Base-by-base conservation (phyloP, 2,888 invertebrate genomes). In the Scelioninae gen. 1 region DNA sequence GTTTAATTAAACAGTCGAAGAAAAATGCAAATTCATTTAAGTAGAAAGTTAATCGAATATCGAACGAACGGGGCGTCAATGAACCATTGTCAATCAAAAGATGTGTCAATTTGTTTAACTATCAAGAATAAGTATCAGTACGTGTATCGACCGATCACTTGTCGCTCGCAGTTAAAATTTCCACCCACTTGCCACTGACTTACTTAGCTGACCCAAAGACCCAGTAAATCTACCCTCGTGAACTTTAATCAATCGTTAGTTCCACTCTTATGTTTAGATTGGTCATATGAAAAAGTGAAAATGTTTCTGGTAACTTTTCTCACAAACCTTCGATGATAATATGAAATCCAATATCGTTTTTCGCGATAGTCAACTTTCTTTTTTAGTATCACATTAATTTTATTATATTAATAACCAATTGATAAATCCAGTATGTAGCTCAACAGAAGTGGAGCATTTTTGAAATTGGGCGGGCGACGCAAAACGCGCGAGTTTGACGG, bases 171-270 rank as follows among this genome's bases (percentile, higher is more conserved):
- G 69, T 77, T 65, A 78, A 71, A 77, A 62, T 62, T 77, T 76
- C 76, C 80, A 76, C 81, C 84, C 83, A 65, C 72, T 71, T 69
- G 84, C 85, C 77, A 84, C 86, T 89, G 90, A 86, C 91, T 91
- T 90, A 91, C 91, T 91, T 91, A 80, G 84, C 87, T 91, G 91
- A 92, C 92, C 91, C 86, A 89, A 87, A 91, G 91, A 92, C 91
- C 91, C 89, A 91, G 88, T 91, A 88, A 90, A 87, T 86, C 87
- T 85, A 85, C 85, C 85, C 86, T 75, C 84, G 68, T 89, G 89
- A 90, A 90, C 90, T 88, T 89, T 84, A 89, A 89, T 84, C 71
- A 77, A 82, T 79, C 82, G 72, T 78, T 66, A 55, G 32, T 31
- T 53, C 72, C 43, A 60, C 40, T 85, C 83, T 78, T 40, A 58